phyloP scores from a whole-genome alignment of 2,113 vertebrate genomes.

The Meleagris gallopavo region DNA sequence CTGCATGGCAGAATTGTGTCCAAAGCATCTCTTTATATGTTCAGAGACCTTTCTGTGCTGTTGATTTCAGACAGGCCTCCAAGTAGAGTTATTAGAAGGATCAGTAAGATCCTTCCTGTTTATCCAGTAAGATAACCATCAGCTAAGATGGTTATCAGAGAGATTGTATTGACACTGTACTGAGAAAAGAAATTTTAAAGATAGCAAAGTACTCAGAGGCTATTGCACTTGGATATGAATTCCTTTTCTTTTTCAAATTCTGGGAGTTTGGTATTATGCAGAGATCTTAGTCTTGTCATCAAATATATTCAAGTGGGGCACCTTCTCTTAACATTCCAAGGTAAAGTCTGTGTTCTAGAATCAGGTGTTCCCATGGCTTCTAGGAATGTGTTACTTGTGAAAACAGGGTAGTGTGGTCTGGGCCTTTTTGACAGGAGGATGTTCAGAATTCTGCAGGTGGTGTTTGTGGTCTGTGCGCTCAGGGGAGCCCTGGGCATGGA shows the following conservation, averaged over 20 bases:
- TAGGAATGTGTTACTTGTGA: not conserved
- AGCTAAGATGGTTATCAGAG: not conserved
- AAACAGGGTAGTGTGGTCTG: not conserved
- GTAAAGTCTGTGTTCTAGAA: not conserved
- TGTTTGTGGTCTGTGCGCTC: fast-evolving
- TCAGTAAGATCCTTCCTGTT: too few species aligned
- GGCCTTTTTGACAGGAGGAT: not conserved
- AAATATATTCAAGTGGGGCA: not conserved
- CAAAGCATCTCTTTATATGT: fast-evolving
- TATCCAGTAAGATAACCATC: not conserved
- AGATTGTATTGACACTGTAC: not conserved
- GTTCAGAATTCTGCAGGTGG: not conserved
- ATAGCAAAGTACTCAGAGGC: not conserved
- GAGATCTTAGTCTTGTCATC: not conserved
- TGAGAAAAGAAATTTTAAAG: not conserved
- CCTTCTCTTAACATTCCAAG: not conserved
- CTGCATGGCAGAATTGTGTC: not conserved
- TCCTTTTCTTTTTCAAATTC: not conserved
- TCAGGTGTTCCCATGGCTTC: not conserved
- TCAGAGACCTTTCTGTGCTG: not conserved
- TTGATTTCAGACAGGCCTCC: not conserved
- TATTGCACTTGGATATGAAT: not conserved
- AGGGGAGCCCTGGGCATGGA: not conserved
- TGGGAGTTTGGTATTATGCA: not conserved
- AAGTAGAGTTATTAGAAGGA: not conserved